Evolutionary conservation across 2,888 invertebrate genomes (phyloP).

Genomic region (Ichneumon xanthorius): DNA sequence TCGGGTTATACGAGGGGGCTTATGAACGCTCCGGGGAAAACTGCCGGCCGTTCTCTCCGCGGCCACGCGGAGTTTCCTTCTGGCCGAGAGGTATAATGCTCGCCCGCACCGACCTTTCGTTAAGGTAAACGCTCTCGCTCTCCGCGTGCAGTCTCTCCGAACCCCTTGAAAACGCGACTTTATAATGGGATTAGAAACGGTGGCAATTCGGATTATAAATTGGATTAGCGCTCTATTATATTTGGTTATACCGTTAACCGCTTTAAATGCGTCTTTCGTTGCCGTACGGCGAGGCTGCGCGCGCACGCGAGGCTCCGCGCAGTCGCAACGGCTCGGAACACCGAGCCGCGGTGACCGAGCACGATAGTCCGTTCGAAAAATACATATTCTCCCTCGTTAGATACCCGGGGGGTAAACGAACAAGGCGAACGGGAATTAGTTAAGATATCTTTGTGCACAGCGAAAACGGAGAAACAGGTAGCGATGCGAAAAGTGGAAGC

Average conservation of each 20-base stretch:
- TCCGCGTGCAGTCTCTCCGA: conserved; percentile 12
- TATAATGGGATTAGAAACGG: conserved; percentile 78
- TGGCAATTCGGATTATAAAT: conserved; percentile 78
- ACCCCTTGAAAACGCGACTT: conserved; percentile 76
- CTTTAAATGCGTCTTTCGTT: conserved; percentile 64
- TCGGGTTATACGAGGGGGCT: conserved; percentile 57
- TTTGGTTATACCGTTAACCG: conserved; percentile 73
- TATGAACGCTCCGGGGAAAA: conserved; percentile 58
- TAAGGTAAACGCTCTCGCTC: conserved; percentile 11
- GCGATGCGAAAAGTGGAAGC: conserved; percentile 13
- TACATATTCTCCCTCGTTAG: neutral
- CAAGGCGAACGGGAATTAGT: conserved; percentile 2
- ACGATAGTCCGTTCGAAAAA: conserved; percentile 7
- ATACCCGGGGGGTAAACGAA: neutral
- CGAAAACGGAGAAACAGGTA: neutral
- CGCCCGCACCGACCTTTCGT: conserved; percentile 25
- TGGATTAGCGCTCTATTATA: conserved; percentile 77
- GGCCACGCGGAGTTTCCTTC: conserved; percentile 42
- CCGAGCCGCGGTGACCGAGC: conserved; percentile 12
- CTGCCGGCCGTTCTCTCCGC: conserved; percentile 42
- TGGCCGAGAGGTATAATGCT: conserved; percentile 46
- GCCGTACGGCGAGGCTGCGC: conserved; percentile 11
- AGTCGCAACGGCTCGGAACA: neutral
- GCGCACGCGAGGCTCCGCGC: conserved; percentile 38
- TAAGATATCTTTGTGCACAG: conserved; percentile 1